Evolutionary conservation across 2,888 invertebrate genomes (phyloP), one percentile per base, ranked within the genome.

Genomic region (Thera obeliscata): DNA sequence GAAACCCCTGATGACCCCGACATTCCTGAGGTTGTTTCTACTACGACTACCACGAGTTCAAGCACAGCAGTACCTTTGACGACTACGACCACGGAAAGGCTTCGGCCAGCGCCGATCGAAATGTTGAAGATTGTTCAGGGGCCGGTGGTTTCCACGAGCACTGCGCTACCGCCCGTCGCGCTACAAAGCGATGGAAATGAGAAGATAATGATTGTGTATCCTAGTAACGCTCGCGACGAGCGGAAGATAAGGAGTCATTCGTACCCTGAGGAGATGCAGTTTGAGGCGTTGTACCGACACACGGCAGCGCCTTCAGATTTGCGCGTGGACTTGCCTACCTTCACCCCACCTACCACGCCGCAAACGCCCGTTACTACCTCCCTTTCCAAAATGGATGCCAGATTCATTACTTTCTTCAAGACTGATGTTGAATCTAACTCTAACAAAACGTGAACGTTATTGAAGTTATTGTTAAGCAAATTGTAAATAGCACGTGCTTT

Each of bases 311-410:
- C 91, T 0, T 75, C 79, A 1, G 77, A 81, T 4, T 71, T 95
- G 5, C 87, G 94, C 55, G 94, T 95, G n/a, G 94, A 95, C 73
- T 80, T 95, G 72, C 95, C 95, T 9, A 95, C 95, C 1, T 95
- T 94, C 78, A 82, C 92, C 41, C 95, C 95, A 33, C 92, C 93
- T 4, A 79, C 86, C 7, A 71, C 80, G 58, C 83, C 80, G 12
- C 78, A 69, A 43, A 65, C 75, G 11, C 81, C 81, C 22, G 80
- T 83, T 43, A 76, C 82, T 36, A 76, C 84, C 11, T 56, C 78
- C 1, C 69, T 76, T 11, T 69, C 78, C 59, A 72, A 78, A 63
- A 61, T 60, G 11, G 87, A 88, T 35, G 76, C 85, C 2, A 81
- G 86, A 68, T 91, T 87, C 78, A 86, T 89, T 70, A 89, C 91